Evolutionary conservation across 2,113 vertebrate genomes (phyloP).

Genomic region (Nestor notabilis): DNA sequence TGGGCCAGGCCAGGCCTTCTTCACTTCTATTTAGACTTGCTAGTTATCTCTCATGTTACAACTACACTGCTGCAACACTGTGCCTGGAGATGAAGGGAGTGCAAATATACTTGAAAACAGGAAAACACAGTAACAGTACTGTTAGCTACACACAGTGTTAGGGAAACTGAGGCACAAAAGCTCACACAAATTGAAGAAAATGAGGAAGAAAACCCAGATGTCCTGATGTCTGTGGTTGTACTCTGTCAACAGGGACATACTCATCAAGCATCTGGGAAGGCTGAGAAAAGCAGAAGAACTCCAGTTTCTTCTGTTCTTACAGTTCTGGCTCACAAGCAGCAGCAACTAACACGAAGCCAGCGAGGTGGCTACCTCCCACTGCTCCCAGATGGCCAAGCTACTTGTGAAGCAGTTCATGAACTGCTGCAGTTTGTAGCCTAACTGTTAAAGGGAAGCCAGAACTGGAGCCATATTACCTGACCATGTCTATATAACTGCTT

Average conservation of each 20-base stretch:
- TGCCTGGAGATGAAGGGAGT: background rate
- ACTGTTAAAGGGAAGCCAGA: background rate
- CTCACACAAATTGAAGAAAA: background rate
- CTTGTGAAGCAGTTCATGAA: background rate
- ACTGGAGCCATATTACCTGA: background rate
- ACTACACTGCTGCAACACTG: background rate
- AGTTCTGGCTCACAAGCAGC: background rate
- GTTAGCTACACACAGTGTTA: background rate
- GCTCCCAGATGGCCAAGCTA: slow-evolving; percentile 26
- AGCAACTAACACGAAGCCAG: background rate
- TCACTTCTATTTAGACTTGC: slow-evolving; percentile 15
- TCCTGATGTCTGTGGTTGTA: background rate
- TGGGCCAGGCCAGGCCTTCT: slow-evolving; percentile 2
- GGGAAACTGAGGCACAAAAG: background rate
- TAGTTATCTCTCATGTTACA: slow-evolving; percentile 18
- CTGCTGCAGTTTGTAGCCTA: background rate
- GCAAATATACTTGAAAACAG: background rate
- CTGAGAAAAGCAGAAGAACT: background rate
- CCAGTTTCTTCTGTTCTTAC: background rate
- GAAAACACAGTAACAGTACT: background rate
- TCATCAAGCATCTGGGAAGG: background rate
- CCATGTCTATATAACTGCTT: background rate
- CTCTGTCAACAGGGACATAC: background rate
- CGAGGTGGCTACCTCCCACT: slow-evolving; percentile 21
- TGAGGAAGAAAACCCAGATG: background rate